Evolutionary conservation across 1,140 invertebrate genomes (phyloP), one percentile per base, ranked within the genome.

Genomic region (Calosoma granatense): DNA sequence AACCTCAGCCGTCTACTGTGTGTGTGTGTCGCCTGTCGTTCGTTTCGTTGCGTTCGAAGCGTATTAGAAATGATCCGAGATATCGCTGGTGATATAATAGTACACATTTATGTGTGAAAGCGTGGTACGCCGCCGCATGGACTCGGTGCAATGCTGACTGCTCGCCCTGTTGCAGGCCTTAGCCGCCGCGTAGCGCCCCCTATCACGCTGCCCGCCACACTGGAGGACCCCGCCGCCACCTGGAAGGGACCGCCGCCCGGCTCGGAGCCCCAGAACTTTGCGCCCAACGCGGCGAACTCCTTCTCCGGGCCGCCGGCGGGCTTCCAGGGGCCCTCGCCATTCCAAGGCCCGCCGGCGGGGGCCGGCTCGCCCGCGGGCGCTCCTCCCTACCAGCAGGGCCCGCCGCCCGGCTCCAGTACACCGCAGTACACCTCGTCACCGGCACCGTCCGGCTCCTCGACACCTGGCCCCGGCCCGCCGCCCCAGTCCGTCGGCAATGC

Each of bases 391-490:
- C 82, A 83, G 65, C 81, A 78, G 22, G 80, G 78, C 2, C 83
- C 82, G 53, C 81, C 81, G 56, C 82, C 85, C 2, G 84, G 84
- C 36, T 85, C 84, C 20, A 83, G 78, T 56, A 85, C 84, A 56
- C 84, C 84, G 14, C 84, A 86, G 65, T 87, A 86, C 67, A 86
- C 82, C 59, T 84, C 84, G 20, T 86, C 84, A 22, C 85, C 85
- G 47, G 85, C 84, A 53, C 84, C 84, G 1, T 85, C 83, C 21
- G 85, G 84, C n/a, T 85, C 84, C 36, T 86, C 84, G 14, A 86
- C 84, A 22, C 84, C 84, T 2, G 83, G 83, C 36, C 83, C 83
- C 15, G 77, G 77, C 56, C 80, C 78, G 41, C 26, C 26, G 55
- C 80, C 79, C 20, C 81, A 78, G 66, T 76, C 77, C 61, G 74